These are phyloP conservation scores for Cheirogaleus major DNA, from an alignment of 2,797 vertebrate genomes.

Conservation along the genomic window DNA sequence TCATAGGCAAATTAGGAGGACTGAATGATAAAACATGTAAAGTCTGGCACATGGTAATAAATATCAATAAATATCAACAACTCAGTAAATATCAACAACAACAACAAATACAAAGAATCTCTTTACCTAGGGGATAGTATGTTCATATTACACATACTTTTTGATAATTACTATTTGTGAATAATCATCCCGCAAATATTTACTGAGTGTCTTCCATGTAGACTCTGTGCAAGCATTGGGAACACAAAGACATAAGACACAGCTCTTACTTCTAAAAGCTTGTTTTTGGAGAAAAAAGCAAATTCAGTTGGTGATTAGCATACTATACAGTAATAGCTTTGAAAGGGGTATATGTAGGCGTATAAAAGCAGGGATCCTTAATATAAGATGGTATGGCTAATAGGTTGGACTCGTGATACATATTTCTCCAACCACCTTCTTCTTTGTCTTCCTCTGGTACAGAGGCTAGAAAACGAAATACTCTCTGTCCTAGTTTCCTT, in stretches of 20 bases:
- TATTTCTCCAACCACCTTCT: background rate
- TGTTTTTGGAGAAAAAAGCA: slow-evolving; percentile 1
- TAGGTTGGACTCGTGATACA: background rate
- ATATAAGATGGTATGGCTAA: background rate
- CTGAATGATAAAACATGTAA: slow-evolving; percentile 14
- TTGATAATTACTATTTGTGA: background rate
- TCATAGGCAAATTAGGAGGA: slow-evolving; percentile 27
- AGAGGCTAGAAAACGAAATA: slow-evolving; percentile 6
- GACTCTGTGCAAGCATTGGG: background rate
- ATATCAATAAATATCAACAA: background rate
- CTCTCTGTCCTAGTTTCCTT: background rate
- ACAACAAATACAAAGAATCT: background rate
- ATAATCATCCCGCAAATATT: slow-evolving; percentile 6
- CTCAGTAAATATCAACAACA: background rate
- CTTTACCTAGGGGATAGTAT: background rate
- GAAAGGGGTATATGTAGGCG: background rate
- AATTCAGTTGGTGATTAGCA: background rate
- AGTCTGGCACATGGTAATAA: background rate
- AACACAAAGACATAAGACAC: background rate
- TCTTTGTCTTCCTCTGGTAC: background rate
- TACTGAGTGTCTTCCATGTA: background rate
- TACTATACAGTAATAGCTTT: background rate
- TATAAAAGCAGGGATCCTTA: background rate
- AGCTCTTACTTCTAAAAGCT: slow-evolving; percentile 3
- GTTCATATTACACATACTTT: background rate